Evolutionary conservation across 92 coral and sea anemone genomes (phyloP), one percentile per base, ranked within the genome.

Genomic region (Scolanthus callimorphus): DNA sequence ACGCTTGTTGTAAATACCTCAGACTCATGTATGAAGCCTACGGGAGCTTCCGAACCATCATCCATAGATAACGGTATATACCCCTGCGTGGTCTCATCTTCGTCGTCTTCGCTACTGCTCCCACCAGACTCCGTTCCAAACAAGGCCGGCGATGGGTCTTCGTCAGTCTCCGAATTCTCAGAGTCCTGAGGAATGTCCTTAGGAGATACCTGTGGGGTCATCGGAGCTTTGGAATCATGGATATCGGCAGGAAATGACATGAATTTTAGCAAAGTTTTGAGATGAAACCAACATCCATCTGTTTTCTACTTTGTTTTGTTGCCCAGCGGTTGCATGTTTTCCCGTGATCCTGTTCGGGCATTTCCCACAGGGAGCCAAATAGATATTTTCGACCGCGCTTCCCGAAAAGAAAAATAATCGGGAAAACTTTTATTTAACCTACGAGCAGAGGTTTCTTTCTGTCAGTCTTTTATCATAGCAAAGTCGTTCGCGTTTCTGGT

Each of bases 171-270:
- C n/a, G 76, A 70, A 29, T 63, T 67, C 1, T 69, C 51, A 43
- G 20, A 53, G 10, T 45, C 76, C 31, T 66, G 79, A 38, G 95
- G 95, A 21, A 73, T 58, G 45, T 86, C 95, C 51, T 72, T 77
- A 31, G 77, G 79, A 51, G 81, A 77, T 61, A 83, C 63, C 25
- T 75, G 88, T 3, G 80, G 95, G 24, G 85, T 70, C 95, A 86
- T 86, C 17, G 15, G 15, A 15, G 15, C 41, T 6, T 6, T 6
- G 15, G 15, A 34, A 34, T 6, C 41, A 34, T 34, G 6, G 6
- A 15, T 34, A 6, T 34, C 41, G 15, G 6, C 41, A 34, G 41
- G 41, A 34, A 6, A 6, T 34, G 41, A 34, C 41, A 34, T 34
- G 41, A 34, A 34, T 34, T 34, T 34, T 15, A 34, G 41, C 15